Conservation (phyloP, 2,888 invertebrate genomes). For the Xiphydria camelus region DNA sequence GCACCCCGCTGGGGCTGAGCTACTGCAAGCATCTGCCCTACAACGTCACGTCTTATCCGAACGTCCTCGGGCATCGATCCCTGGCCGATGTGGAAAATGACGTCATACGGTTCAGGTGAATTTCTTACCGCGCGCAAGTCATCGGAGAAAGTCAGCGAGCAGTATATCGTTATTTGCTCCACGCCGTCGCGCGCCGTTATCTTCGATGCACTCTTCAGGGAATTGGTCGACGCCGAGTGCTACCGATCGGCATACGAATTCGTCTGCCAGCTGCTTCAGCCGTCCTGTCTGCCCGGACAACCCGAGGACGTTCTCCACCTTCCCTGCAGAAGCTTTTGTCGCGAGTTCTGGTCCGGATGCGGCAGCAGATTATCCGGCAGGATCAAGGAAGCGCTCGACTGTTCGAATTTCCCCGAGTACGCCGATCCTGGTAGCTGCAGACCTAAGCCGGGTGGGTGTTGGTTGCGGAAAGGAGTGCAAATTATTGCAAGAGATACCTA, state of each 20-base stretch:
- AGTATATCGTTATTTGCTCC: too few species aligned
- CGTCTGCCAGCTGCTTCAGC: conserved; percentile 84
- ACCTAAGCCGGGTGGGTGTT: conserved; percentile 71
- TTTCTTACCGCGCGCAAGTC: conserved; percentile 2
- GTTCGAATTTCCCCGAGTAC: conserved; percentile 78
- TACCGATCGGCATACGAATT: conserved; percentile 87
- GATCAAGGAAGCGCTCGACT: conserved; percentile 75
- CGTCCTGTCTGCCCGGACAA: conserved; percentile 65
- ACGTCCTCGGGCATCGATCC: conserved; percentile 71
- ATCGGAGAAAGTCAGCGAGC: too few species aligned
- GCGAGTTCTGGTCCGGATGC: conserved; percentile 82
- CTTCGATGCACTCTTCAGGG: too few species aligned
- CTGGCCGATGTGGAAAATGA: conserved; percentile 71
- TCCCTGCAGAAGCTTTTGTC: conserved; percentile 83
- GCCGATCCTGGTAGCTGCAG: conserved; percentile 74
- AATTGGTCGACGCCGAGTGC: conserved; percentile 89
- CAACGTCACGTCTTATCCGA: conserved; percentile 83
- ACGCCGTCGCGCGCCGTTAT: too few species aligned
- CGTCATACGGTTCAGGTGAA: conserved; percentile 72
- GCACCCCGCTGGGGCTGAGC: conserved; percentile 67
- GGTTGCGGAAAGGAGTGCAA: too few species aligned
- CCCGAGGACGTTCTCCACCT: conserved; percentile 65
- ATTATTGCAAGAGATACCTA: too few species aligned
- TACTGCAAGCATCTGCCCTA: conserved; percentile 75
- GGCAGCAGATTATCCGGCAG: conserved; percentile 74